phyloP scores from a whole-genome alignment of 2,888 invertebrate genomes.

The Podabrus alpinus region DNA sequence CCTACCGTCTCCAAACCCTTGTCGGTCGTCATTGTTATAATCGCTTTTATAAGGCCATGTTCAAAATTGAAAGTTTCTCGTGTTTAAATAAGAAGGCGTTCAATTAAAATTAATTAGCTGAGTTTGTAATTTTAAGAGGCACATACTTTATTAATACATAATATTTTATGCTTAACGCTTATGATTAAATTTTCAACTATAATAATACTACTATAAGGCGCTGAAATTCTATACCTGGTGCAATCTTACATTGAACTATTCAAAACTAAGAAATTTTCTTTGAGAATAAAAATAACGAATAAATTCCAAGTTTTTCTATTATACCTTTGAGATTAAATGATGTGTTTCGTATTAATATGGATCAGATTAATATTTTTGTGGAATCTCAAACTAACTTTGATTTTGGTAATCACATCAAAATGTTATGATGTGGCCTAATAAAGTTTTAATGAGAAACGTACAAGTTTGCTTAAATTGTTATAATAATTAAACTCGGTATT shows the following conservation, averaged over 20 bases:
- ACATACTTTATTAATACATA: neutral
- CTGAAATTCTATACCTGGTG: too few species aligned
- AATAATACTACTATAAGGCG: too few species aligned
- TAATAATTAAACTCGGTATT: too few species aligned
- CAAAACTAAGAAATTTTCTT: neutral
- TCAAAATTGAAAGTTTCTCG: neutral
- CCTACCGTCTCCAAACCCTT: neutral
- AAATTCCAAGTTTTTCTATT: neutral
- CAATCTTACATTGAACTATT: neutral
- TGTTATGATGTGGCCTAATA: too few species aligned
- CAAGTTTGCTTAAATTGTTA: too few species aligned
- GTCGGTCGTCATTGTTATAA: neutral
- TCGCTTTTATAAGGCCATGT: neutral
- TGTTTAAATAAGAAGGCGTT: neutral
- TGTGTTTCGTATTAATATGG: neutral
- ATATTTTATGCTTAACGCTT: too few species aligned
- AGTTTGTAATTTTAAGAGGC: neutral
- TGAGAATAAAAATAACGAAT: neutral
- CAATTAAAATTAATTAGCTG: neutral
- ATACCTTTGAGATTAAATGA: neutral
- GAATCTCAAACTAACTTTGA: neutral
- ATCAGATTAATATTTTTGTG: too few species aligned
- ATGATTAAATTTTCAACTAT: neutral
- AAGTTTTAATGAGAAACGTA: too few species aligned
- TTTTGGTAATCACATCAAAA: neutral